Evolutionary conservation across 2,113 vertebrate genomes (phyloP), one percentile per base, ranked within the genome.

Genomic region (Zapornia atra): DNA sequence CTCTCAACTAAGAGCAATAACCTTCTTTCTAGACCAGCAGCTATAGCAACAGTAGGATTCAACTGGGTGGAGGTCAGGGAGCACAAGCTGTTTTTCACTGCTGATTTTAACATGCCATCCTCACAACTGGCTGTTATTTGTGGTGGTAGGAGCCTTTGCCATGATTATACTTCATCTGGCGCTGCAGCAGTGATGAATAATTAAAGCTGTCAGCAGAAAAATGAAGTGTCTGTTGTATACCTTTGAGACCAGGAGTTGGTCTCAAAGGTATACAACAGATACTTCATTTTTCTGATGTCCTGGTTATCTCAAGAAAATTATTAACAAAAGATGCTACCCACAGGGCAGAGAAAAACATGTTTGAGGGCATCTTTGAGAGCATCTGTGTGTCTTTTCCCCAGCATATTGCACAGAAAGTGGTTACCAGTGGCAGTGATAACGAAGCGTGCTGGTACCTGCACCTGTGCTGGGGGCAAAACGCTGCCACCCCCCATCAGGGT

Each of bases 191-290:
- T 0, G 3, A 56, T 83, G 85, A 95, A 83, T 96, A 96, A 97
- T 97, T 97, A 96, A 95, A 95, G 54, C 86, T 90, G 90, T 78
- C 93, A 95, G 93, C 33, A 86, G 75, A 83, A 61, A 90, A 90
- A 76, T 77, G 90, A 82, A 60, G 46, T 65, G 66, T 87, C 76
- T 82, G 13, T 82, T 42, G 44, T 46, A 46, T 77, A 82, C 68
- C 85, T 96, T 77, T 90, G 94, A 93, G 92, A 88, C n/a, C n/a
- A n/a, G n/a, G n/a, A n/a, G n/a, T n/a, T n/a, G n/a, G n/a, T n/a
- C n/a, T n/a, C n/a, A n/a, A n/a, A n/a, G n/a, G n/a, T n/a, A n/a
- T n/a, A n/a, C n/a, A n/a, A n/a, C n/a, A n/a, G n/a, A n/a, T n/a
- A n/a, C n/a, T n/a, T n/a, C n/a, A n/a, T n/a, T n/a, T n/a, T n/a